A percentile compares a stretch with the other conserved stretches of the same genome.
Evolutionary conservation across 2,113 vertebrate genomes (phyloP).

Genomic region (Hippocampus mohnikei): DNA sequence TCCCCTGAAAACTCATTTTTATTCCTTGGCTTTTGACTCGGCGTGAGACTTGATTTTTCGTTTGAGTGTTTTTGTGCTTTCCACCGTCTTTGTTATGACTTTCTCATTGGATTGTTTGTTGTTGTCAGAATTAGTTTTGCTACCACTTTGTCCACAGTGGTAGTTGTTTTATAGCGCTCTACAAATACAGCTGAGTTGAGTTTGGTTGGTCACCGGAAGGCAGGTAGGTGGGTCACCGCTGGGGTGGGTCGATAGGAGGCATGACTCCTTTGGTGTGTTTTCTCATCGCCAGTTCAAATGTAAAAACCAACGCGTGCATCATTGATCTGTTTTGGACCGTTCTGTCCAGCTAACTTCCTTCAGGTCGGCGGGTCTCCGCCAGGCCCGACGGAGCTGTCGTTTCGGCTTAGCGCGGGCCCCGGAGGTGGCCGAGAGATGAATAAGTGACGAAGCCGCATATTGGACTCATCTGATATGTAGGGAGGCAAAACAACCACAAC

Average conservation of each 20-base stretch:
- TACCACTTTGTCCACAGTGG: no score
- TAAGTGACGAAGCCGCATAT: constrained; percentile 67
- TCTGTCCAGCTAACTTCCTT: not conserved
- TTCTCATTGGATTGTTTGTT: no score
- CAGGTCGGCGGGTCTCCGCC: constrained; percentile 49
- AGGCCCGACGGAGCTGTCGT: constrained; percentile 63
- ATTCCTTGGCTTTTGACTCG: no score
- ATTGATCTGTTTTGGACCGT: constrained; percentile 20
- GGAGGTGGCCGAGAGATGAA: constrained; percentile 61
- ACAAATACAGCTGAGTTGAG: no score
- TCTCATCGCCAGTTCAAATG: constrained; percentile 35
- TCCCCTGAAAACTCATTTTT: no score
- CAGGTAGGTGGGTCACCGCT: not conserved
- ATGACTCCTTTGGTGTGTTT: constrained; percentile 24
- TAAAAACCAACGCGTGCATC: constrained; percentile 33
- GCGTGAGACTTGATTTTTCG: no score
- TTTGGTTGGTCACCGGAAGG: not conserved
- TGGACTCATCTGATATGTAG: constrained; percentile 86
- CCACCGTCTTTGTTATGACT: no score
- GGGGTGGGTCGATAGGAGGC: not conserved
- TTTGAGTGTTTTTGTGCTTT: no score
- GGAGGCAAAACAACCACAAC: constrained; percentile 84
- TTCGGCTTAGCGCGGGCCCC: constrained; percentile 57
- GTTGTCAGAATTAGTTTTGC: no score
- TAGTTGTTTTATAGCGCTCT: no score